Base-by-base conservation (phyloP, 2,797 vertebrate species). In the Aphelocoma californica region DNA sequence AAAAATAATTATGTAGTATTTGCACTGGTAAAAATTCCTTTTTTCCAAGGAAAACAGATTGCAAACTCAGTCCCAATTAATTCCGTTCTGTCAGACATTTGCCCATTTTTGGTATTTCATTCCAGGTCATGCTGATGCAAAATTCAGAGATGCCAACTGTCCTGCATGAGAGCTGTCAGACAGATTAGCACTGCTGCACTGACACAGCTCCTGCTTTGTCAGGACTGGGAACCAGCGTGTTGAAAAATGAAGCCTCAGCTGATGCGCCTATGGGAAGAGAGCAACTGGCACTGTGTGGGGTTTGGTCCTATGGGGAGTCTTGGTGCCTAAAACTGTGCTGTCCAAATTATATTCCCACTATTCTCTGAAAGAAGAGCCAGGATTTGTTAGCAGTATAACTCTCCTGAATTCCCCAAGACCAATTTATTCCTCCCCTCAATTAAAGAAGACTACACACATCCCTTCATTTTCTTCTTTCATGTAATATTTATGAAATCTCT, bases 71-170 rank as follows among this genome's bases (percentile, higher is more conserved):
- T 88, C 92, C 94, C 66, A 93, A 96, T 97, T 97, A 97, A 95
- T 97, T 97, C 93, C 91, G 2, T 96, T 80, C 91, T 71, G 77
- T 97, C 91, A 96, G 92, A 96, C 70, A 86, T 90, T 96, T 95
- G 95, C 88, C 90, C 92, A 86, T 94, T 96, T 96, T 95, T 93
- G 75, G 93, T 96, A 67, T 82, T 96, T 90, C 86, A 60, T 96
- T 95, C 81, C 91, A 96, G 95, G 95, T 96, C 96, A 97, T 8
- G 42, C 82, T 96, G 95, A 97, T 97, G 95, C 93, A 97, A 97
- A 97, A 97, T 97, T 97, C 93, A 97, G 91, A 92, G 77, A 77
- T 81, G 93, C 96, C 97, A 97, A 97, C 95, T 97, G 97, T 97
- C 97, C 95, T 92, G 88, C 69, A 56, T 93, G 92, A 94, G 82